Evolutionary conservation across 2,797 vertebrate genomes (phyloP), one percentile per base, ranked within the genome.

Genomic region (Serranus cabrilla): DNA sequence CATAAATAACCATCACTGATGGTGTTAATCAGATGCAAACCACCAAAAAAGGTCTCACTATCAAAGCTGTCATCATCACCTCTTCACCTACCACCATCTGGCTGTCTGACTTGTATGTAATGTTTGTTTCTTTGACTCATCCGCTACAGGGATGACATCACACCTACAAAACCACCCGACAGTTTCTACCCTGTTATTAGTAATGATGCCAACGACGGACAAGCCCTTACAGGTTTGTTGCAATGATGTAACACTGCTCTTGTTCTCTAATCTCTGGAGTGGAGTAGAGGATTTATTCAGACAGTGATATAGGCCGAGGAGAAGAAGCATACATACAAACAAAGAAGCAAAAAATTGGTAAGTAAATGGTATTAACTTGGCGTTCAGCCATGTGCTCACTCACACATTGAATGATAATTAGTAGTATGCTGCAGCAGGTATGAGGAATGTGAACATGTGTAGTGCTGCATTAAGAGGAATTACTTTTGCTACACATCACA

Each of bases 121-220:
- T 69, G 66, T 82, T 76, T 75, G 55, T 79, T 74, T 84, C 50
- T 65, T 56, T 79, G 75, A 81, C 49, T 88, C 83, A 69, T 79
- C 75, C 21, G 68, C 40, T 65, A 76, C 70, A 69, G 17, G 39
- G 56, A 88, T 93, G 87, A 91, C 69, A 85, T 91, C 91, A 91
- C 47, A 51, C 20, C 31, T 17, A 78, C 76, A 80, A 75, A 83
- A 57, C 60, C 79, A 59, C 50, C 43, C 10, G 17, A 43, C 12
- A 5, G 42, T 7, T 71, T 69, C 75, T n/a, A 81, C 68, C 73
- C 80, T 70, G 61, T 89, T 69, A 90, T 91, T 90, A 72, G 11
- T 10, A 51, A 52, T 17, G 63, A 74, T 13, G 84, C 83, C 61
- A 63, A 66, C 11, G 37, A 78, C 5, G 43, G 76, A 66, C 91